Evolutionary conservation across 2,797 vertebrate species (phyloP).

Genomic region (Myripristis jacobus): DNA sequence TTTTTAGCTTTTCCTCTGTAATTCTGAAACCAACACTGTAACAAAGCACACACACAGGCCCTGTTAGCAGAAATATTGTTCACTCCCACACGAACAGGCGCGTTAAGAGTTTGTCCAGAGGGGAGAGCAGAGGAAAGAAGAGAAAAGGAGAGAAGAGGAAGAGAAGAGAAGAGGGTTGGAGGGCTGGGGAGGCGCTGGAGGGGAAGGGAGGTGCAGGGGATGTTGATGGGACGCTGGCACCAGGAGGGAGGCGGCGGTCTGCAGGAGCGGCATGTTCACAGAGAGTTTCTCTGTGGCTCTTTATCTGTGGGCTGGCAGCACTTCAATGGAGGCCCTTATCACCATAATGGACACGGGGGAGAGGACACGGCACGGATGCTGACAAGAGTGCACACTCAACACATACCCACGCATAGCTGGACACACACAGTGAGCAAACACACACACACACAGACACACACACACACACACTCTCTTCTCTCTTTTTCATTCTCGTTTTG

Average conservation of each 20-base stretch:
- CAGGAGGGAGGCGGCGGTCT: constrained; percentile 46
- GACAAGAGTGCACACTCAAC: constrained; percentile 70
- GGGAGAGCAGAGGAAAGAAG: not conserved
- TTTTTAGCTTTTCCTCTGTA: too few relatives aligned
- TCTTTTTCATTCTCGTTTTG: constrained; percentile 7
- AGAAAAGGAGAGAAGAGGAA: not conserved
- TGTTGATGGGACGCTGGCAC: constrained; percentile 72
- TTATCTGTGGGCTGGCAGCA: constrained; percentile 83
- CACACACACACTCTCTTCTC: not conserved
- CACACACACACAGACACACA: constrained; percentile 7
- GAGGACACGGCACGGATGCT: constrained; percentile 42
- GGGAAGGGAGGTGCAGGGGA: not conserved
- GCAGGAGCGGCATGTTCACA: constrained; percentile 76
- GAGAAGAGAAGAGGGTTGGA: constrained; percentile 8
- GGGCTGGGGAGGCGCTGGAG: constrained; percentile 11
- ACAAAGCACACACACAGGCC: too few relatives aligned
- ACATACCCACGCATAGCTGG: constrained; percentile 23
- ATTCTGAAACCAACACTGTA: too few relatives aligned
- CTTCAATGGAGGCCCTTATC: constrained; percentile 85
- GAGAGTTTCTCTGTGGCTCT: constrained; percentile 73
- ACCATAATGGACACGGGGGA: constrained; percentile 77
- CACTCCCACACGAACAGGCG: too few relatives aligned
- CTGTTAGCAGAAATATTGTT: too few relatives aligned
- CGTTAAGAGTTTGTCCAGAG: not conserved
- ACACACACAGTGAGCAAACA: constrained; percentile 32